phyloP scores from a whole-genome alignment of 2,797 vertebrate species.

The Macroramphosus scolopax region DNA sequence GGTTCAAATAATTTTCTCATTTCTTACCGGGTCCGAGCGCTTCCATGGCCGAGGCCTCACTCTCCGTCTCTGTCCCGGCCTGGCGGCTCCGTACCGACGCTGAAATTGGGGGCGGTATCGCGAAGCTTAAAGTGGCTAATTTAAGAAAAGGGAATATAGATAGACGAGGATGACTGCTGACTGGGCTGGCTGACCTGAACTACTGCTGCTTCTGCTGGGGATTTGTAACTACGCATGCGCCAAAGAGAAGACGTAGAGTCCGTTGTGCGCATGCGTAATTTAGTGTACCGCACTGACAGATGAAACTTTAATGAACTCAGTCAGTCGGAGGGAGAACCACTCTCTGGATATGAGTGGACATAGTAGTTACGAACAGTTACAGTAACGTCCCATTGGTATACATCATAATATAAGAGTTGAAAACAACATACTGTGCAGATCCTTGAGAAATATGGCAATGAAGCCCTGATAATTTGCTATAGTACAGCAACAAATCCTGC shows the following conservation, averaged over 20 bases:
- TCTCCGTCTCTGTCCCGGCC: slow-evolving; percentile 90
- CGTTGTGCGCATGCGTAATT: slow-evolving; percentile 59
- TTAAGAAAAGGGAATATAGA: slow-evolving; percentile 78
- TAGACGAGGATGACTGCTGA: slow-evolving; percentile 66
- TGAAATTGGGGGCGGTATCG: slow-evolving; percentile 89
- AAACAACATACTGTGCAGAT: too few relatives aligned
- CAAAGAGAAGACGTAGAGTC: slow-evolving; percentile 11
- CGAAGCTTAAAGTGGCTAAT: slow-evolving; percentile 83
- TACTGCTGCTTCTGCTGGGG: slow-evolving; percentile 52
- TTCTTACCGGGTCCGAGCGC: slow-evolving; percentile 97
- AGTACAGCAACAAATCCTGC: too few relatives aligned
- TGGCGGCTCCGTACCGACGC: slow-evolving; percentile 88
- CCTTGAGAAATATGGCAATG: too few relatives aligned
- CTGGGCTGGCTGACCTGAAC: slow-evolving; percentile 70
- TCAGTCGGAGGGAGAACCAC: neutral
- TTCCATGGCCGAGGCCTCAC: slow-evolving; percentile 94
- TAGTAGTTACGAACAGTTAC: too few relatives aligned
- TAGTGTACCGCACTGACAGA: slow-evolving; percentile 12
- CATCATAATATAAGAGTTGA: too few relatives aligned
- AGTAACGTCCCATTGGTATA: too few relatives aligned
- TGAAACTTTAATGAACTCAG: slow-evolving; percentile 2
- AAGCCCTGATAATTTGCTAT: too few relatives aligned
- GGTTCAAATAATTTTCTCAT: slow-evolving; percentile 11
- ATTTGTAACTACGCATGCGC: slow-evolving; percentile 78
- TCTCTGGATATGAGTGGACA: too few relatives aligned